These are phyloP conservation scores for Nylanderia fulva DNA, from an alignment of 1,140 invertebrate species.

Conservation along the genomic window DNA sequence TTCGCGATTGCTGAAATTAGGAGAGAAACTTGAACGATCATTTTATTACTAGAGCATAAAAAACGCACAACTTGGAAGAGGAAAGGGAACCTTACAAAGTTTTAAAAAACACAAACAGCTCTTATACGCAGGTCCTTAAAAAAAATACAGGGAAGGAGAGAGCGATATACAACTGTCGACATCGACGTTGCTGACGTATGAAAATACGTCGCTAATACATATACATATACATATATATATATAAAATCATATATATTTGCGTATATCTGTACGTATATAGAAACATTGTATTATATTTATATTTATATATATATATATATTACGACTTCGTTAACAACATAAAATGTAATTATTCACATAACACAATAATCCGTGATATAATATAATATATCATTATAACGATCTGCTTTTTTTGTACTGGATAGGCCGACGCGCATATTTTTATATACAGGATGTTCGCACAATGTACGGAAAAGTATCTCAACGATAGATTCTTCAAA, in stretches of 20 bases:
- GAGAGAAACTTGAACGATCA: slow-evolving; percentile 36
- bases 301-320: slow-evolving; percentile 78
- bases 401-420: slow-evolving; percentile 83
- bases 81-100: not conserved
- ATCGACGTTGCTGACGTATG: slow-evolving; percentile 26
- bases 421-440: slow-evolving; percentile 79
- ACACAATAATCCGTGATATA: slow-evolving; percentile 76
- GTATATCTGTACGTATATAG: slow-evolving; percentile 54
- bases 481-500: slow-evolving; percentile 12
- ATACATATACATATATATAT: slow-evolving; percentile 47
- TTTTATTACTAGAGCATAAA: slow-evolving; percentile 30
- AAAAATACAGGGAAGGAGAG: not conserved
- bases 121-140: not conserved
- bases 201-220: slow-evolving; percentile 37
- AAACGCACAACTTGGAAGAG: slow-evolving; percentile 11
- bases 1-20: slow-evolving; percentile 38
- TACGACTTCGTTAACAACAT: slow-evolving; percentile 82
- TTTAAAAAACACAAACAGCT: not conserved
- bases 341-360: slow-evolving; percentile 83
- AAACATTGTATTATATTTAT: slow-evolving; percentile 57
- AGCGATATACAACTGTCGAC: slow-evolving; percentile 43
- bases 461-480: not conserved
- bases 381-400: slow-evolving; percentile 77
- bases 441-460: slow-evolving; percentile 41
- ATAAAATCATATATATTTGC: slow-evolving; percentile 64